Evolutionary conservation across 2,797 vertebrate genomes (phyloP).

Genomic region (Miichthys miiuy): DNA sequence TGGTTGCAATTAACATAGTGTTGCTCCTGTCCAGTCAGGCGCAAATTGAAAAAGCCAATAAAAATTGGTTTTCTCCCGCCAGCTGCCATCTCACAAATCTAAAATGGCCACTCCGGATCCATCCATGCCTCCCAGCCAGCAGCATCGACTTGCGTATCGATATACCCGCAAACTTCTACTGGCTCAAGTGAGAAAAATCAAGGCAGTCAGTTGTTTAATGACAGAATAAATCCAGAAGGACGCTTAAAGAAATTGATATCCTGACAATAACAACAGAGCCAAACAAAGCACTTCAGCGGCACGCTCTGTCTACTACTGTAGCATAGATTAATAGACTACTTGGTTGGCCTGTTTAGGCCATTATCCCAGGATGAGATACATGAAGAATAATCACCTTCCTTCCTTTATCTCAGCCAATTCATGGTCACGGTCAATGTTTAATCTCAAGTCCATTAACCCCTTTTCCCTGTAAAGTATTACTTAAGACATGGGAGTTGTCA

Average conservation of each 20-base stretch:
- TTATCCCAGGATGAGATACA: constrained; percentile 51
- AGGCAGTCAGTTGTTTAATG: constrained; percentile 71
- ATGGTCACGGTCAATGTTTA: constrained; percentile 26
- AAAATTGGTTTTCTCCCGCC: constrained; percentile 65
- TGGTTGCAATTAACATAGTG: constrained; percentile 67
- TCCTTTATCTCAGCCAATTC: constrained; percentile 43
- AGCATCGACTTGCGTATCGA: constrained; percentile 67
- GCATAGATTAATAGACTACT: constrained; percentile 63
- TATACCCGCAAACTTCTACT: constrained; percentile 68
- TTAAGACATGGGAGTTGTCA: constrained; percentile 26
- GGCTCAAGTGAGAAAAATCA: constrained; percentile 73
- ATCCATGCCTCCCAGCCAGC: constrained; percentile 51
- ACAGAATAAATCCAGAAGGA: constrained; percentile 75
- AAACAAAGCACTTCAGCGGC: constrained; percentile 50
- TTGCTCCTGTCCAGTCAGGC: constrained; percentile 54
- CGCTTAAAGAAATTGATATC: constrained; percentile 72
- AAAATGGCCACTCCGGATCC: constrained; percentile 47
- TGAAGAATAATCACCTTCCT: constrained; percentile 53
- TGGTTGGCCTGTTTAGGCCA: constrained; percentile 37
- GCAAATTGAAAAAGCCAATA: constrained; percentile 73
- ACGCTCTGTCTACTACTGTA: constrained; percentile 28
- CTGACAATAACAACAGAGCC: constrained; percentile 68
- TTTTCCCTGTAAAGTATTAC: neutral
- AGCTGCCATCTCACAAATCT: constrained; percentile 55
- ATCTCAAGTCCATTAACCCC: constrained; percentile 21